Percentiles rank a stretch among this genome's conserved stretches.
Conservation (phyloP, 1,140 invertebrate species). For the Pteromalus puparum region DNA sequence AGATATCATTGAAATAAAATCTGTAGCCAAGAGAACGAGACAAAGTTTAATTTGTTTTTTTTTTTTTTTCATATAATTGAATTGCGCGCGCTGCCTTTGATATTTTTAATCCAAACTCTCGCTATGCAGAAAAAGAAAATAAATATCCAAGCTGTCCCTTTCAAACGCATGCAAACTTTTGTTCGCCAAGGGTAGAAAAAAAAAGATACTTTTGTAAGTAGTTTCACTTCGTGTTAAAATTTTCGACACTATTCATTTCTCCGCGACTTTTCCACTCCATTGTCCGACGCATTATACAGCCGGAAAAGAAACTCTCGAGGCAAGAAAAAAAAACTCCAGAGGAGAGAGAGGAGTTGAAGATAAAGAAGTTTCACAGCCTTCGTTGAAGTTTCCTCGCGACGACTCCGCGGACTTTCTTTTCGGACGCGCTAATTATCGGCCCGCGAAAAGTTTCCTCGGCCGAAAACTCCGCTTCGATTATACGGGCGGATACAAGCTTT, state of each 20-base stretch:
- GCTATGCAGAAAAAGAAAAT: too few relatives aligned
- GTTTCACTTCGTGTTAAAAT: not conserved
- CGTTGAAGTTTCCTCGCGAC: not conserved
- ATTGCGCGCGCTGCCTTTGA: not conserved
- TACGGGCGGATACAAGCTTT: not conserved
- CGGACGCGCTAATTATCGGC: conserved; percentile 36
- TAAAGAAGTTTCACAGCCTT: not conserved
- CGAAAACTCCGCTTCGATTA: conserved; percentile 26
- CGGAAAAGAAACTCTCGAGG: not conserved
- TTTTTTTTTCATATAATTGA: not conserved
- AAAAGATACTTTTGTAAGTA: not conserved
- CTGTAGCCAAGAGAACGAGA: not conserved
- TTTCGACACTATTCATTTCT: not conserved
- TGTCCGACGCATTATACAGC: not conserved
- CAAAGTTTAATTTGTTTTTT: not conserved
- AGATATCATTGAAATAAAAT: not conserved
- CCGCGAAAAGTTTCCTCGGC: not conserved
- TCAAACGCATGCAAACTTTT: not conserved
- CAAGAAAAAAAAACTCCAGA: not conserved
- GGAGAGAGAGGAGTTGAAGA: not conserved
- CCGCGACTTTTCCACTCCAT: not conserved
- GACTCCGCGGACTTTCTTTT: not conserved
- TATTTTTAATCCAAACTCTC: too few relatives aligned
- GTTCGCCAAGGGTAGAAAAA: not conserved
- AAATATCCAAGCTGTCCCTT: not conserved